A percentile compares a stretch with the other conserved stretches of the same genome.
Conservation (phyloP, 2,888 invertebrate genomes). For the Nemurella pictetii region DNA sequence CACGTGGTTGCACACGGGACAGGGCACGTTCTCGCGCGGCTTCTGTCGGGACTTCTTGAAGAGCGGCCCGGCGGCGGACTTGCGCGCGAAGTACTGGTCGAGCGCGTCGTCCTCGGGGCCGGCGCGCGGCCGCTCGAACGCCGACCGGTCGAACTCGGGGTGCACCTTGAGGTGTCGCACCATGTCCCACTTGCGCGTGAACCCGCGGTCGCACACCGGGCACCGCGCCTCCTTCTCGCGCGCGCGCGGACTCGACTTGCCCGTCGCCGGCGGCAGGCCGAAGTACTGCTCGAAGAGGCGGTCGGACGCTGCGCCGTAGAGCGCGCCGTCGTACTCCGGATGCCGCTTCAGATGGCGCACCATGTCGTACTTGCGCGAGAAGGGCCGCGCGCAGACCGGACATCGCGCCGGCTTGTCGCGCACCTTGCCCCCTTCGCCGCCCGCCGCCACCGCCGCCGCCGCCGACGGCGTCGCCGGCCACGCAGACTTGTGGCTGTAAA, state of each 20-base stretch:
- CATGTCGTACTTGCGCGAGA: constrained; percentile 51
- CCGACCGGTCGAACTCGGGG: not conserved
- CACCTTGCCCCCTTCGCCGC: not conserved
- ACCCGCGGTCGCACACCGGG: not conserved
- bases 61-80: not conserved
- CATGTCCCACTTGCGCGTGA: constrained; percentile 50
- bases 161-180: constrained; percentile 48
- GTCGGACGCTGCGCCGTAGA: not conserved
- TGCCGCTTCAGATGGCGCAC: constrained; percentile 48
- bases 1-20: constrained; percentile 49
- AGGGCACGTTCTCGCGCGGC: constrained; percentile 52
- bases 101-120: not conserved
- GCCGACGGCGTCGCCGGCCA: not conserved
- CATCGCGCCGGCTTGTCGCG: not conserved
- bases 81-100: not conserved
- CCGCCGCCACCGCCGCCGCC: not conserved
- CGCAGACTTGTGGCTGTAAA: not conserved
- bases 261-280: not conserved
- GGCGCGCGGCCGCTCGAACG: not conserved
- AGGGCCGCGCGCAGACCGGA: constrained; percentile 48
- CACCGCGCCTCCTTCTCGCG: not conserved
- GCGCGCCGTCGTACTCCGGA: not conserved
- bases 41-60: not conserved
- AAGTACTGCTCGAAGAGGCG: not conserved
- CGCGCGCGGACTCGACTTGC: not conserved